phyloP scores from a whole-genome alignment of 2,888 invertebrate genomes.

The Euproctis similis region DNA sequence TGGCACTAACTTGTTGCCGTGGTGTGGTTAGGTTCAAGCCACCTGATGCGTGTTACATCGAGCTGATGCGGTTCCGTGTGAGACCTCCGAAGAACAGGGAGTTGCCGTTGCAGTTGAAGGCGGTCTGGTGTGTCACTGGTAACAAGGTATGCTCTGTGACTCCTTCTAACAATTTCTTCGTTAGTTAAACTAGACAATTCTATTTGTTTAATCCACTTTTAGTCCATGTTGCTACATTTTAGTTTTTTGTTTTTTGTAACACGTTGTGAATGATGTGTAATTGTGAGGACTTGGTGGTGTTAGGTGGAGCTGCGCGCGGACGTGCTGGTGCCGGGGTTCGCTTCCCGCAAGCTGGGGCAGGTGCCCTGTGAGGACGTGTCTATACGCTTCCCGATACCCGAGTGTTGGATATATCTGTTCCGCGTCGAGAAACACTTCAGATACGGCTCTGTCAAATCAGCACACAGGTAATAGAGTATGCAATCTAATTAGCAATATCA shows the following conservation, averaged over 20 bases:
- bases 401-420: slow-evolving; percentile 99
- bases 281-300: too few species aligned
- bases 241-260: too few species aligned
- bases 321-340: slow-evolving; percentile 96
- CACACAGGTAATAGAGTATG: slow-evolving; percentile 84
- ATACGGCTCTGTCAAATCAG: slow-evolving; percentile 97
- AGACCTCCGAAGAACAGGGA: slow-evolving; percentile 97
- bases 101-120: slow-evolving; percentile 95
- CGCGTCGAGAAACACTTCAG: slow-evolving; percentile 98
- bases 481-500: too few species aligned
- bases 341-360: slow-evolving; percentile 95
- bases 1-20: too few species aligned
- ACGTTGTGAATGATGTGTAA: too few species aligned
- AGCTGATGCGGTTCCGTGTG: slow-evolving; percentile 95
- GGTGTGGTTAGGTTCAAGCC: slow-evolving; percentile 98
- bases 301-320: slow-evolving; percentile 96
- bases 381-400: slow-evolving; percentile 97
- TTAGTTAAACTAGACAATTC: too few species aligned
- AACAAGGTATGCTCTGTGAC: slow-evolving; percentile 77
- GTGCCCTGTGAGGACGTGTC: slow-evolving; percentile 98
- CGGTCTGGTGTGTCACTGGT: slow-evolving; percentile 90
- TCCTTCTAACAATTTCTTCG: too few species aligned
- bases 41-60: slow-evolving; percentile 98
- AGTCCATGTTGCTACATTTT: too few species aligned
- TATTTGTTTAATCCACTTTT: too few species aligned